These are phyloP conservation scores for Botia almorhae DNA, from an alignment of 2,797 vertebrate species.

Conservation along the genomic window DNA sequence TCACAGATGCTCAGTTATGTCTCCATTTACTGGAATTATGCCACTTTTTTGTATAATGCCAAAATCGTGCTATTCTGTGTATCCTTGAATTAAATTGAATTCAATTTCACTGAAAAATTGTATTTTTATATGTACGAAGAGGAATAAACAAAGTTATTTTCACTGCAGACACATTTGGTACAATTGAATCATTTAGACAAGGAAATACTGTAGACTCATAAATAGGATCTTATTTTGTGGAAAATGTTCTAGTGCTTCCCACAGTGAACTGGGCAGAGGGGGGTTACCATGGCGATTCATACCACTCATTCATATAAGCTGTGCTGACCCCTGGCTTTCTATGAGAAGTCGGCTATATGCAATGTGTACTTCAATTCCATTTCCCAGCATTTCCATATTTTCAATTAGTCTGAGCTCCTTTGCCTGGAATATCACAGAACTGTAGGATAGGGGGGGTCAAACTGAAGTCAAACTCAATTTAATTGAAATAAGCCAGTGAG, in stretches of 20 bases:
- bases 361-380: background rate
- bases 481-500: background rate
- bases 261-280: background rate
- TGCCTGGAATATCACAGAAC: background rate
- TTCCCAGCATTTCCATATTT: constrained; percentile 22
- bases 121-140: constrained; percentile 13
- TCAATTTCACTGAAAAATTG: background rate
- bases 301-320: constrained; percentile 9
- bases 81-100: constrained; percentile 15
- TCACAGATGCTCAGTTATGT: constrained; percentile 13
- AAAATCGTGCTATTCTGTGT: background rate
- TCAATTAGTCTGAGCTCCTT: background rate
- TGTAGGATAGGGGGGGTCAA: background rate
- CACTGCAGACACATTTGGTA: constrained; percentile 16
- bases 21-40: constrained; percentile 13
- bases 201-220: constrained; percentile 5
- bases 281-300: constrained; percentile 14
- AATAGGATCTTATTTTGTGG: constrained; percentile 2
- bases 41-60: background rate
- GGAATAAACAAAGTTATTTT: constrained; percentile 17
- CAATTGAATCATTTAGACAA: constrained; percentile 9
- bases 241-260: background rate
- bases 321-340: constrained; percentile 7
- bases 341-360: background rate
- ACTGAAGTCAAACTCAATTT: background rate